Base-by-base conservation (phyloP, 2,113 vertebrate genomes). In the Protomyctophum bolini region DNA sequence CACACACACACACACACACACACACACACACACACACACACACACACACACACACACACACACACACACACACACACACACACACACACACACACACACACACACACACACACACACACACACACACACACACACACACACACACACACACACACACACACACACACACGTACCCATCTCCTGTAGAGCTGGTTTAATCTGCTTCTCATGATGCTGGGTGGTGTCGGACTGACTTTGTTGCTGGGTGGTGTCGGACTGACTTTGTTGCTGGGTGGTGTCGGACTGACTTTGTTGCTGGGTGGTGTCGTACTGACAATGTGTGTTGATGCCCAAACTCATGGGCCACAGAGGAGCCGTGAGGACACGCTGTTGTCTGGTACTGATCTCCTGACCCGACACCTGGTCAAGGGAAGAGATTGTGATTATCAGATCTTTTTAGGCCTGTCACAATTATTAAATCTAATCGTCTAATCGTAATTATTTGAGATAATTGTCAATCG, bases 321-420 rank as follows among this genome's bases (percentile, higher is more conserved):
- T 92, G 58, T 89, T 95, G 91, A 99, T 97, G 63, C 97, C 97
- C 70, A 99, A 81, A 72, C 88, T 93, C 72, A 80, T 84, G 58
- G 97, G 96, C 98, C 97, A 98, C 90, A 99, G 95, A 0, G 98
- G 97, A 70, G 91, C 91, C 51, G 90, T 60, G 68, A 99, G 93
- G 72, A 95, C 84, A 77, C 95, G 95, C 74, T 96, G 95, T 41
- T 95, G 94, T 77, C 92, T 92, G 62, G 93, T 86, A 68, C 72
- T 91, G 62, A 84, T 82, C 81, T 99, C 96, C 92, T 99, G 98
- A 76, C 98, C 98, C 14, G 97, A 99, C 29, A 99, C 96, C 97
- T 99, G 81, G 21, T 21, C 21, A 21, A 21, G 21, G 21, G 21
- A 21, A 21, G 21, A 21, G 21, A 21, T 21, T 21, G 21, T 21